Evolutionary conservation across 2,113 vertebrate genomes (phyloP).

Genomic region (Mormyrus lacerda): DNA sequence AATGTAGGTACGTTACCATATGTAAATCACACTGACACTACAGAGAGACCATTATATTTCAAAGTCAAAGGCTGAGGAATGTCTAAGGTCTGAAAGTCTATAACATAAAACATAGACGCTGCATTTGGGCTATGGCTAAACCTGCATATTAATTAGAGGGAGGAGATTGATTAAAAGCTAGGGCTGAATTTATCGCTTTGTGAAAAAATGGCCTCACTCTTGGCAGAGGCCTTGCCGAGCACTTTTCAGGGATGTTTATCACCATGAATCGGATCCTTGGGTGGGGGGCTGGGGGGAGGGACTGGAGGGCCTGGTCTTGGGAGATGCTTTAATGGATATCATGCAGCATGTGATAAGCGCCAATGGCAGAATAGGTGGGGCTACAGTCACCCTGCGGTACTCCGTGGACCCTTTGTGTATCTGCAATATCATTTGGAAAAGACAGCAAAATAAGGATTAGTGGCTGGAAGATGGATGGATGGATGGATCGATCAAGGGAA

Average conservation of each 20-base stretch:
- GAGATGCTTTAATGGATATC: slow-evolving; percentile 36
- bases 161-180: neutral
- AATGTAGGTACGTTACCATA: neutral
- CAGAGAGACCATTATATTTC: neutral
- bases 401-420: neutral
- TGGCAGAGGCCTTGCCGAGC: neutral
- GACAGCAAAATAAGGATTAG: neutral
- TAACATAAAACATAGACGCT: neutral
- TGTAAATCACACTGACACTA: neutral
- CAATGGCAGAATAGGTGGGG: neutral
- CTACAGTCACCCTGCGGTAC: slow-evolving; percentile 25
- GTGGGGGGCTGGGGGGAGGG: neutral
- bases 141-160: slow-evolving; percentile 3
- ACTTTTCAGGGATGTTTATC: slow-evolving; percentile 29
- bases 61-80: neutral
- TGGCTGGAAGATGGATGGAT: neutral
- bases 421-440: neutral
- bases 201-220: neutral
- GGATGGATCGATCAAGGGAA: neutral
- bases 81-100: neutral
- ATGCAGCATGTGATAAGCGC: slow-evolving; percentile 19
- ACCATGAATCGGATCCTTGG: slow-evolving; percentile 19
- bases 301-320: slow-evolving; percentile 17
- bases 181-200: neutral
- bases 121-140: neutral